A percentile compares a stretch with the other conserved stretches of the same genome.
These are phyloP conservation scores for Autographa gamma DNA, from an alignment of 2,888 invertebrate genomes.

Conservation along the genomic window DNA sequence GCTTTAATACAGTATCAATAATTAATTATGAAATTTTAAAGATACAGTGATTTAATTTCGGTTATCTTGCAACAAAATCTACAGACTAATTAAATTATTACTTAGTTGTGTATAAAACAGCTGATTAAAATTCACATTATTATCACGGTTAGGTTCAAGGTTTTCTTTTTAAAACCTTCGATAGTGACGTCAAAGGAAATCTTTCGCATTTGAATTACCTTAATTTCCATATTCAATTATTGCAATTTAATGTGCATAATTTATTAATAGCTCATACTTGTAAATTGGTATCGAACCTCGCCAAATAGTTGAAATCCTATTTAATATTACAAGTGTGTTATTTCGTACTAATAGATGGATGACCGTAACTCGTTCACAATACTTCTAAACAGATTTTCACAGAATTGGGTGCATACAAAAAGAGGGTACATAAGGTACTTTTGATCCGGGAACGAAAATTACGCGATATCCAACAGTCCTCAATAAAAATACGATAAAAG, in stretches of 20 bases:
- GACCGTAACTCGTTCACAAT: too few species aligned
- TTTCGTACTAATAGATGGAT: too few species aligned
- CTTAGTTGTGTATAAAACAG: neutral
- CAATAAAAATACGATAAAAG: neutral
- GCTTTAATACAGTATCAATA: neutral
- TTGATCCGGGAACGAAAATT: neutral
- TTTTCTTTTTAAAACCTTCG: neutral
- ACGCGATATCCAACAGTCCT: neutral
- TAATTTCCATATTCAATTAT: neutral
- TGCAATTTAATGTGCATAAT: too few species aligned
- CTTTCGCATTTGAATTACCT: neutral
- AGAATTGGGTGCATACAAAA: too few species aligned
- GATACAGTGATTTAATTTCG: constrained; percentile 9
- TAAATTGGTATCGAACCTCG: too few species aligned
- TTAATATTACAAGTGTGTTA: too few species aligned
- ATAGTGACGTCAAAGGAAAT: neutral
- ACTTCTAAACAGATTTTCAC: too few species aligned
- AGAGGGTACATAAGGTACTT: neutral
- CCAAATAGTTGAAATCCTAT: too few species aligned
- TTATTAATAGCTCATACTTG: too few species aligned
- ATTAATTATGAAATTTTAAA: neutral
- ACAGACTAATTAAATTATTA: constrained; percentile 9
- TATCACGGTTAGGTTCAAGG: constrained; percentile 1
- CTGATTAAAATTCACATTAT: constrained; percentile 11
- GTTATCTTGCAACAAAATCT: constrained; percentile 13